Evolutionary conservation across 2,797 vertebrate species (phyloP).

Genomic region (Macroramphosus scolopax): DNA sequence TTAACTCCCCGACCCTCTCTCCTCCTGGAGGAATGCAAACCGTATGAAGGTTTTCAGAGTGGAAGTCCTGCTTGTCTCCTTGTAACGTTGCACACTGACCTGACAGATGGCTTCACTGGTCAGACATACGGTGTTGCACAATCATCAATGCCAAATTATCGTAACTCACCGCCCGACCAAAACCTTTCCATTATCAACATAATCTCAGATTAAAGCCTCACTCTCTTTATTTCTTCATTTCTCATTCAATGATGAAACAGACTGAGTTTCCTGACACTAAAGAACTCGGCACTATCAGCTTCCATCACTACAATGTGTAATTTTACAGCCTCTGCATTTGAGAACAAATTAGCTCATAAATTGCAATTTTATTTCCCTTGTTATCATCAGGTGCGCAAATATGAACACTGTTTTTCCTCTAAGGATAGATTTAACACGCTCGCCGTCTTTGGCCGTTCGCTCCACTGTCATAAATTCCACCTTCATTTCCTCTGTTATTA

Average conservation of each 20-base stretch:
- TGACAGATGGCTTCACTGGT: too few relatives aligned
- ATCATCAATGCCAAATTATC: too few relatives aligned
- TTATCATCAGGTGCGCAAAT: slow-evolving; percentile 49
- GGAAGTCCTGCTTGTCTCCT: slow-evolving; percentile 21
- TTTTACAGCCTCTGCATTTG: slow-evolving; percentile 24
- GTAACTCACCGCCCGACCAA: not conserved
- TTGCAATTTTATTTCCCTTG: slow-evolving; percentile 44
- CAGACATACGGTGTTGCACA: too few relatives aligned
- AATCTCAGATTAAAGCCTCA: too few relatives aligned
- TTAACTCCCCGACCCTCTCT: not conserved
- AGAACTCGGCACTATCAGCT: slow-evolving; percentile 11
- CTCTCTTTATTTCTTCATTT: not conserved
- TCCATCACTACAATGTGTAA: slow-evolving; percentile 31
- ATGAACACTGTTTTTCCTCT: slow-evolving; percentile 37
- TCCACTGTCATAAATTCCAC: slow-evolving; percentile 54
- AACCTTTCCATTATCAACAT: too few relatives aligned
- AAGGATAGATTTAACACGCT: slow-evolving; percentile 42
- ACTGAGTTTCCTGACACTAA: slow-evolving; percentile 12
- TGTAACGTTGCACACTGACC: slow-evolving; percentile 5
- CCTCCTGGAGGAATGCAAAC: not conserved
- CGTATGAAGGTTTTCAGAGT: slow-evolving; percentile 15
- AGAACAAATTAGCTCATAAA: slow-evolving; percentile 50
- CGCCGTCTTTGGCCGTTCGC: slow-evolving; percentile 36
- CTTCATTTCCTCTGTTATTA: slow-evolving; percentile 56
- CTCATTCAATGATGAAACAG: too few relatives aligned